A percentile compares a stretch with the other conserved stretches of the same genome.
phyloP scores from a whole-genome alignment of 2,888 invertebrate genomes.

The Drosophila acutilabella region DNA sequence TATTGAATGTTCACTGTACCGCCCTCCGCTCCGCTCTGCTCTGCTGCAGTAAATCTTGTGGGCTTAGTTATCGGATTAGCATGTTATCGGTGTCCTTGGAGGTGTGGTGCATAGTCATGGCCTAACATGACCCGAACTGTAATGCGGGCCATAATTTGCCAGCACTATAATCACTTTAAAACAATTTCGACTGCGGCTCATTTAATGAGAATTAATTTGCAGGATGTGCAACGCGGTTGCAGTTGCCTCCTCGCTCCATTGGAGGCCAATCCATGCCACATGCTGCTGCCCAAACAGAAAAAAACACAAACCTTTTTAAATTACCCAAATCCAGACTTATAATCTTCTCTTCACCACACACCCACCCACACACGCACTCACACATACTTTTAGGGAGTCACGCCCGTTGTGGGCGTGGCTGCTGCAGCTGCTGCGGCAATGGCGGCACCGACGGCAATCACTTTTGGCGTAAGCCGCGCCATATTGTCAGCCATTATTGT shows the following conservation, averaged over 20 bases:
- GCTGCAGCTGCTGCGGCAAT: background rate
- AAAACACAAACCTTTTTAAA: constrained; percentile 64
- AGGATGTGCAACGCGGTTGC: constrained; percentile 39
- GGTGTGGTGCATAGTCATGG: constrained; percentile 4
- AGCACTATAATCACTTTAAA: constrained; percentile 69
- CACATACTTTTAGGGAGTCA: constrained; percentile 20
- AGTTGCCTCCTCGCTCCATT: background rate
- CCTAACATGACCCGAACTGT: constrained; percentile 11
- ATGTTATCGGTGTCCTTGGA: constrained; percentile 9
- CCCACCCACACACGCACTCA: constrained; percentile 4
- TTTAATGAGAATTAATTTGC: constrained; percentile 71
- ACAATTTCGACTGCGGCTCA: constrained; percentile 66
- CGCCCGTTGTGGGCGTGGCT: constrained; percentile 26
- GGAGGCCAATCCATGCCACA: constrained; percentile 1
- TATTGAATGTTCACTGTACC: constrained; percentile 1
- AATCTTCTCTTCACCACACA: constrained; percentile 53
- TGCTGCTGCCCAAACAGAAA: constrained; percentile 28
- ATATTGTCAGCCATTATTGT: constrained; percentile 78
- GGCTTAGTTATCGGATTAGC: constrained; percentile 28
- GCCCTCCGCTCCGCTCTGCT: too few species aligned
- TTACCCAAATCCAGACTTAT: constrained; percentile 73
- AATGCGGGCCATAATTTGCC: constrained; percentile 59
- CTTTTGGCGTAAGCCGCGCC: constrained; percentile 71
- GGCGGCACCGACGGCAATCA: constrained; percentile 51
- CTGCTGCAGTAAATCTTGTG: constrained; percentile 11